Base-by-base conservation (phyloP, 2,797 vertebrate genomes). In the Euthynnus affinis region DNA sequence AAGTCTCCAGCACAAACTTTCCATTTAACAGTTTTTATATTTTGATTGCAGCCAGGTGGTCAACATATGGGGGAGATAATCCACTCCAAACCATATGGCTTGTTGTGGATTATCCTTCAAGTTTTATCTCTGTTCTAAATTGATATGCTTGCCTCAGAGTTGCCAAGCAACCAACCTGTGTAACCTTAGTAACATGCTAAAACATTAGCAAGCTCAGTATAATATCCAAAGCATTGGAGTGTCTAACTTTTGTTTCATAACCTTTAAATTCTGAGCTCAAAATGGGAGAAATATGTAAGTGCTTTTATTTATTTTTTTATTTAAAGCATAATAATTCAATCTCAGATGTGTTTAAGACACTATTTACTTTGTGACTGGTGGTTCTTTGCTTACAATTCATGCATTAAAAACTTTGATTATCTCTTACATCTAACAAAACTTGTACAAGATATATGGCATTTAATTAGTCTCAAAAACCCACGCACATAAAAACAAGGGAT, bases 61-160 rank as follows among this genome's bases (percentile, higher is more conserved):
- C 44, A n/a, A 3, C 0, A 44, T 12, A n/a, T 2, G 49, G 42
- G n/a, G 1, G 8, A 15, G 14, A 53, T 75, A 44, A 71, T 80
- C 65, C 37, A 27, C 37, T 6, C 2, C 12, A 12, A 15, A 29
- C 17, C 5, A 1, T 23, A 9, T 9, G 52, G 23, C 34, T 59
- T n/a, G 12, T 27, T 76, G 62, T 68, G 57, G 44, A 46, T 81
- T 60, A 68, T 51, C 13, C 29, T 52, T 52, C 8, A 51, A 42
- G 1, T 74, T 66, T 1, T 67, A 44, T 67, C 22, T 12, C 44
- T 53, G 20, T 34, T 42, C 52, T 65, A 25, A 29, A 60, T 4
- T 55, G 15, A 55, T 52, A 27, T 29, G 22, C 29, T 60, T 42
- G n/a, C 22, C 40, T 61, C 20, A n/a, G 27, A 56, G 55, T 58